phyloP scores from a whole-genome alignment of 1,140 invertebrate species.

The Cataglyphis hispanica region DNA sequence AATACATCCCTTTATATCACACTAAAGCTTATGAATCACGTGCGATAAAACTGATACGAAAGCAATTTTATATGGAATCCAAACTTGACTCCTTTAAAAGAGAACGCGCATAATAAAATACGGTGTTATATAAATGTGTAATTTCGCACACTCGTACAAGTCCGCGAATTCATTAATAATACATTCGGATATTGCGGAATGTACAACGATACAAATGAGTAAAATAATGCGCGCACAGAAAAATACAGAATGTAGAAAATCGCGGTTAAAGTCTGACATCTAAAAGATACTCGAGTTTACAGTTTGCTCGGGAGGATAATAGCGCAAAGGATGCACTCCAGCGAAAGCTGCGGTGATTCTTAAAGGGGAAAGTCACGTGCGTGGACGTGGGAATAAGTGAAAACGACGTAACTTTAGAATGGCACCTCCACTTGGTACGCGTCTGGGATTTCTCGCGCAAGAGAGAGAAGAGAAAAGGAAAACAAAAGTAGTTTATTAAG shows the following conservation, averaged over 20 bases:
- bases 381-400: constrained; percentile 23
- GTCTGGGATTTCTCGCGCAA: background rate
- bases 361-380: constrained; percentile 27
- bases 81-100: constrained; percentile 7
- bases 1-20: background rate
- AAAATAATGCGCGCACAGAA: constrained; percentile 19
- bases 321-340: constrained; percentile 9
- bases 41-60: constrained; percentile 59
- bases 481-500: constrained; percentile 19
- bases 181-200: background rate
- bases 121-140: background rate
- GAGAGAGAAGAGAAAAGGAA: background rate
- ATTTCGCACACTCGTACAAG: background rate
- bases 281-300: constrained; percentile 57
- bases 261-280: constrained; percentile 49
- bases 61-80: constrained; percentile 48
- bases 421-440: background rate
- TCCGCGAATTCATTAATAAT: background rate
- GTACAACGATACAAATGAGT: background rate
- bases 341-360: constrained; percentile 50
- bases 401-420: constrained; percentile 59
- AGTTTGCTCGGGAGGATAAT: constrained; percentile 55
- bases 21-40: constrained; percentile 52
- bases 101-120: constrained; percentile 58
- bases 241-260: constrained; percentile 42